phyloP scores from a whole-genome alignment of 2,797 vertebrate species.

The Coilia nasus region DNA sequence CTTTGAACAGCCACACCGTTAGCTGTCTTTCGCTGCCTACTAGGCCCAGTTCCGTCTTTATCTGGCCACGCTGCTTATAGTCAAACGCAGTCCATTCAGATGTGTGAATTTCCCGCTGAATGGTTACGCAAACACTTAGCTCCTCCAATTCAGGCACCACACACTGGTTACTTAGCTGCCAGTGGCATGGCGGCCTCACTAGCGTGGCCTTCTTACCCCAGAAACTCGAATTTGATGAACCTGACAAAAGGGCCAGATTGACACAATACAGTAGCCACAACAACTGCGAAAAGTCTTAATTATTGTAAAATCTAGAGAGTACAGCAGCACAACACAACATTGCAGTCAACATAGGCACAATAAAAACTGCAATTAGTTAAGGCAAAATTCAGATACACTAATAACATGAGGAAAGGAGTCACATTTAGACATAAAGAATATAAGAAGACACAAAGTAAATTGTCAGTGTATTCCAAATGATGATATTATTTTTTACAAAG shows the following conservation, averaged over 20 bases:
- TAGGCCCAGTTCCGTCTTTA: constrained; percentile 67
- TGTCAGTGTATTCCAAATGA: not conserved
- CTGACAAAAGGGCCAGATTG: constrained; percentile 41
- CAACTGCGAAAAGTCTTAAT: no score
- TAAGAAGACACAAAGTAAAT: not conserved
- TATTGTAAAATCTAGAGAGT: no score
- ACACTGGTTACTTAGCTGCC: constrained; percentile 60
- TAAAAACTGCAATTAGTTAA: not conserved
- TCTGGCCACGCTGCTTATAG: constrained; percentile 65
- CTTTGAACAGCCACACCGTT: constrained; percentile 65
- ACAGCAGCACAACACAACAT: not conserved
- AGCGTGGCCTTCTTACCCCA: constrained; percentile 71
- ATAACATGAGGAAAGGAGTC: not conserved
- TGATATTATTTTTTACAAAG: not conserved
- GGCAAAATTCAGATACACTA: not conserved
- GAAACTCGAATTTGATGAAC: constrained; percentile 57
- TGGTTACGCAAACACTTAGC: constrained; percentile 68
- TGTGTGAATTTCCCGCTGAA: constrained; percentile 18
- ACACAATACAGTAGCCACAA: not conserved
- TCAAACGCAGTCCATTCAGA: constrained; percentile 73
- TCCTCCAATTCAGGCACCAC: constrained; percentile 67
- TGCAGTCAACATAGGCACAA: not conserved
- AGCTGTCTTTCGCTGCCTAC: constrained; percentile 48
- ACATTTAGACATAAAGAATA: not conserved
- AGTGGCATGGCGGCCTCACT: constrained; percentile 40